These are phyloP conservation scores for Ameiurus melas DNA, from an alignment of 2,113 vertebrate species.

Conservation along the genomic window DNA sequence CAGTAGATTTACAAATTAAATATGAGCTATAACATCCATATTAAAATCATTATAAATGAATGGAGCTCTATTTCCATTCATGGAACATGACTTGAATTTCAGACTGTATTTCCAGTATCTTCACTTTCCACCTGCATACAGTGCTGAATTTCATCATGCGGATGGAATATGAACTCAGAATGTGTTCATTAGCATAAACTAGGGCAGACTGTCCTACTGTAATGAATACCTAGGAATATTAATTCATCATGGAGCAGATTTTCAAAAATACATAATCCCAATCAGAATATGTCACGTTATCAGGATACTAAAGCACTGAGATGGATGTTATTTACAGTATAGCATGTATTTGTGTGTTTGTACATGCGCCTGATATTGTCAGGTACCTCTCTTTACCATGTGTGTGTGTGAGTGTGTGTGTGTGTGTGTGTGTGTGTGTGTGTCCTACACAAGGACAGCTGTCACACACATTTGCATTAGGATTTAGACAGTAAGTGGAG, in stretches of 20 bases:
- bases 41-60: neutral
- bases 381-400: neutral
- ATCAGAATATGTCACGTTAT: slow-evolving; percentile 18
- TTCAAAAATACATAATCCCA: slow-evolving; percentile 27
- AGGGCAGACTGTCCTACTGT: slow-evolving; percentile 44
- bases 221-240: slow-evolving; percentile 34
- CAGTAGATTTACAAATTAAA: neutral
- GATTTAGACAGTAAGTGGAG: slow-evolving; percentile 13
- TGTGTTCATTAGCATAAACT: slow-evolving; percentile 35
- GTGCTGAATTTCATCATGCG: slow-evolving; percentile 1
- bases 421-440: slow-evolving; percentile 5
- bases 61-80: neutral
- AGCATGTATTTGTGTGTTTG: neutral
- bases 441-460: neutral
- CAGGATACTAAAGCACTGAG: neutral
- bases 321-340: neutral
- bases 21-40: neutral
- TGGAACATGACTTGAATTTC: neutral
- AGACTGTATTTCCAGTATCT: neutral
- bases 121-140: neutral
- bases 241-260: slow-evolving; percentile 45
- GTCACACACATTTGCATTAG: slow-evolving; percentile 17
- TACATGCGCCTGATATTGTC: neutral
- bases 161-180: slow-evolving; percentile 11
- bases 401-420: neutral